These are phyloP conservation scores for Dermochelys coriacea DNA, from an alignment of 2,797 vertebrate genomes.

Conservation along the genomic window DNA sequence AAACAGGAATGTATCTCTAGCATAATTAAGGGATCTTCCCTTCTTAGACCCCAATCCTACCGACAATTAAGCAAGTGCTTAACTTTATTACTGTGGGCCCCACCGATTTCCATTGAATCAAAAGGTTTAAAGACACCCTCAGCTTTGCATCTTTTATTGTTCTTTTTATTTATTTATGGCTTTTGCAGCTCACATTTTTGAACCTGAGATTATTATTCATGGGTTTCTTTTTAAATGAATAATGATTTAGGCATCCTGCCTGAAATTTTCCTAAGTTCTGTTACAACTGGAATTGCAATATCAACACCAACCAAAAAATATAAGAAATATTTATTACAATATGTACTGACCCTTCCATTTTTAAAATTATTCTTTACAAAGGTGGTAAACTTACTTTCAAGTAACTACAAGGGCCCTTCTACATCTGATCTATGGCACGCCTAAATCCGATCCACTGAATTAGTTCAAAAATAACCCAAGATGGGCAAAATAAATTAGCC, in stretches of 20 bases:
- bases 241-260: constrained; percentile 22
- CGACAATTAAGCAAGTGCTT: neutral
- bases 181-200: constrained; percentile 17
- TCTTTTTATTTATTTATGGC: neutral
- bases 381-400: neutral
- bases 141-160: neutral
- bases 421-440: neutral
- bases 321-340: constrained; percentile 13
- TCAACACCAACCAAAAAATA: neutral
- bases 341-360: neutral
- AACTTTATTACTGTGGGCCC: neutral
- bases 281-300: constrained; percentile 28
- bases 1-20: neutral
- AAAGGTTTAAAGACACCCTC: neutral
- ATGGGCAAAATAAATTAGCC: neutral
- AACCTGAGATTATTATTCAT: constrained; percentile 21
- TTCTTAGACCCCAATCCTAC: neutral
- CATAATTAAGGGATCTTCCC: neutral
- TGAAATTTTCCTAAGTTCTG: constrained; percentile 15
- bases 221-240: constrained; percentile 23
- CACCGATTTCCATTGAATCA: neutral
- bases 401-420: neutral
- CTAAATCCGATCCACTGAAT: neutral
- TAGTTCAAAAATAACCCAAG: neutral
- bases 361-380: constrained; percentile 7